These are phyloP conservation scores for Anthophora plumipes DNA, from an alignment of 2,888 invertebrate genomes.

Conservation along the genomic window DNA sequence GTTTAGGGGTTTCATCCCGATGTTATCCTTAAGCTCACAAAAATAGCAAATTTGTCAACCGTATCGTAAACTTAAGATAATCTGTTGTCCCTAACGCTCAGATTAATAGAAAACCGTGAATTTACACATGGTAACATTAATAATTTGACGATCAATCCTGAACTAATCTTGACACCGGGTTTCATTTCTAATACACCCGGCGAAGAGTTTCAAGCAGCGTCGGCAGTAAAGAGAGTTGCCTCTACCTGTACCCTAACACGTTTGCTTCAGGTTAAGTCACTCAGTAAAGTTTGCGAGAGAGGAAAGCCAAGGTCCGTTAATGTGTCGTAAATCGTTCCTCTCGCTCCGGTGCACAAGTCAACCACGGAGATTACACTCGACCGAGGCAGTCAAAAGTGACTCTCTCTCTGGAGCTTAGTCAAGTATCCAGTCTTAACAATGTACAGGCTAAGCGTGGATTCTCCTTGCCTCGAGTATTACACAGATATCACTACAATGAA, in stretches of 20 bases:
- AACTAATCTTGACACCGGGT: slow-evolving; percentile 57
- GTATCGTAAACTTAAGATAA: too few relatives aligned
- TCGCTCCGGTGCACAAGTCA: slow-evolving; percentile 57
- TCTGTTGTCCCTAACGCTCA: too few relatives aligned
- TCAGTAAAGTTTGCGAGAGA: slow-evolving; percentile 62
- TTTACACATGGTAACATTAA: slow-evolving; percentile 15
- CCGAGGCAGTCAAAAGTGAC: slow-evolving; percentile 64
- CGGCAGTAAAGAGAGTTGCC: slow-evolving; percentile 47
- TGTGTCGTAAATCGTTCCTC: slow-evolving; percentile 69
- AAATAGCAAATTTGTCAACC: too few relatives aligned
- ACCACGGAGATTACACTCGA: slow-evolving; percentile 67
- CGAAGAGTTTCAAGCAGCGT: slow-evolving; percentile 46
- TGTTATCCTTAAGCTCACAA: too few relatives aligned
- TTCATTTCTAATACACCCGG: slow-evolving; percentile 54
- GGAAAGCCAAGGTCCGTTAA: slow-evolving; percentile 62
- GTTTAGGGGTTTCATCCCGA: too few relatives aligned
- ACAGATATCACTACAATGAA: too few relatives aligned
- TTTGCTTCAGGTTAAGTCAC: slow-evolving; percentile 63
- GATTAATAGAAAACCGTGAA: too few relatives aligned
- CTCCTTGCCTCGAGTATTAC: slow-evolving; percentile 38
- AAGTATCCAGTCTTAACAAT: slow-evolving; percentile 68
- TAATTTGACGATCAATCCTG: too few relatives aligned
- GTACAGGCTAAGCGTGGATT: slow-evolving; percentile 44
- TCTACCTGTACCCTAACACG: slow-evolving; percentile 37
- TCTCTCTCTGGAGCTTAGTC: slow-evolving; percentile 65